These are phyloP conservation scores for Acronicta aceris DNA, from an alignment of 2,888 invertebrate genomes.

Conservation along the genomic window DNA sequence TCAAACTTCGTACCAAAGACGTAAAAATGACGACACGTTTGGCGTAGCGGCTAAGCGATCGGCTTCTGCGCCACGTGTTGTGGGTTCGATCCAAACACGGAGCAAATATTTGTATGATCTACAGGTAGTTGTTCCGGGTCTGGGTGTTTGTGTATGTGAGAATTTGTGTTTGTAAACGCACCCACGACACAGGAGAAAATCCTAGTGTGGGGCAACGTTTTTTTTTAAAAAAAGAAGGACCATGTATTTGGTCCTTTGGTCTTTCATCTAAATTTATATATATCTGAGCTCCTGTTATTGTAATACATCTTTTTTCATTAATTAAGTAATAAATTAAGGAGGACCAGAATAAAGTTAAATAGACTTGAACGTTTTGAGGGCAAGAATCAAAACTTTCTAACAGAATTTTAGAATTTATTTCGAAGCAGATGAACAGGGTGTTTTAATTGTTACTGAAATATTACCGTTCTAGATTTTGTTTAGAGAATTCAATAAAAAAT, in stretches of 20 bases:
- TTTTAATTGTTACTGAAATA: conserved; percentile 17
- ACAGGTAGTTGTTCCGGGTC: too few relatives aligned
- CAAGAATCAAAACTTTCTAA: conserved; percentile 27
- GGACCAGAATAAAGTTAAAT: conserved; percentile 17
- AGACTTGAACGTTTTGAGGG: conserved; percentile 16
- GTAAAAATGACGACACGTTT: too few relatives aligned
- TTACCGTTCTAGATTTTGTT: neutral
- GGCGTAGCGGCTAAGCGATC: too few relatives aligned
- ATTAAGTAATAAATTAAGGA: conserved; percentile 26
- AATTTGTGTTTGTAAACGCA: too few relatives aligned
- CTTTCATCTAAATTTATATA: neutral
- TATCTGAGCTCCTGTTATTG: neutral
- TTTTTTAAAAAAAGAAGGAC: too few relatives aligned
- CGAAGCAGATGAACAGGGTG: conserved; percentile 23
- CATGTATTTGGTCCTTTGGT: too few relatives aligned
- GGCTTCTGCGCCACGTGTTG: too few relatives aligned
- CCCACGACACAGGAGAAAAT: too few relatives aligned
- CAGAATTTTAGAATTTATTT: conserved; percentile 11
- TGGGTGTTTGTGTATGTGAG: too few relatives aligned
- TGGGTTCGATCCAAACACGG: too few relatives aligned
- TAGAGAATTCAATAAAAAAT: neutral
- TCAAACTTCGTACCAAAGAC: neutral
- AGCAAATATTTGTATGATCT: too few relatives aligned
- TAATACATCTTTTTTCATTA: conserved; percentile 9
- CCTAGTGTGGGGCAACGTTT: too few relatives aligned